Evolutionary conservation across 1,140 invertebrate genomes (phyloP).

Genomic region (Bradysia coprophila): DNA sequence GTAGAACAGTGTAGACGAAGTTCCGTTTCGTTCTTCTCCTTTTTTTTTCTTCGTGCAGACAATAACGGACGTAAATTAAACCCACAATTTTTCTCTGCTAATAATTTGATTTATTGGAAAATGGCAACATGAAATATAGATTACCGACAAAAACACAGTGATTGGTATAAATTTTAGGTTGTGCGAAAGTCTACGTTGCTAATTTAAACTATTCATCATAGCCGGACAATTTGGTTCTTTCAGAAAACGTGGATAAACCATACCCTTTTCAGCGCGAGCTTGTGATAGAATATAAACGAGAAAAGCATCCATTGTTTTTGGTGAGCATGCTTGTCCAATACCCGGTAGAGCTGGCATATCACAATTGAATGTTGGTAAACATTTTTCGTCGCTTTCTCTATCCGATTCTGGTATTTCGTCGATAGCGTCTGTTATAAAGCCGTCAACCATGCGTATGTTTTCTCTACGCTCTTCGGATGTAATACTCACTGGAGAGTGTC

Average conservation of each 20-base stretch:
- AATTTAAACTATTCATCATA: conserved; percentile 2
- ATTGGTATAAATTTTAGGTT: too few species aligned
- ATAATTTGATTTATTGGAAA: too few species aligned
- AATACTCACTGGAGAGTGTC: too few species aligned
- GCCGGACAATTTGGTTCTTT: conserved; percentile 3
- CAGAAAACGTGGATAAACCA: conserved; percentile 3
- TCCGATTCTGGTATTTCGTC: not conserved
- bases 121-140: too few species aligned
- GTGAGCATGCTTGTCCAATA: not conserved
- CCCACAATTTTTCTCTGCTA: too few species aligned
- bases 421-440: not conserved
- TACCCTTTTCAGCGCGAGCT: conserved; percentile 2
- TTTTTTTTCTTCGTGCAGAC: too few species aligned
- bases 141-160: too few species aligned
- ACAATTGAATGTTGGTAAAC: not conserved
- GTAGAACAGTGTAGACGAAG: too few species aligned
- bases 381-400: not conserved
- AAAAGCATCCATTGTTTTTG: conserved; percentile 3
- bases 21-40: too few species aligned
- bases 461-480: not conserved
- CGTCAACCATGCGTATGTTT: not conserved
- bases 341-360: conserved; percentile 2
- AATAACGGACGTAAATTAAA: too few species aligned
- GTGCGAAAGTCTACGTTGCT: too few species aligned
- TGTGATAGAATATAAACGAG: conserved; percentile 1